phyloP scores from a whole-genome alignment of 2,888 invertebrate species.

The Hirtodrosophila alboralis region DNA sequence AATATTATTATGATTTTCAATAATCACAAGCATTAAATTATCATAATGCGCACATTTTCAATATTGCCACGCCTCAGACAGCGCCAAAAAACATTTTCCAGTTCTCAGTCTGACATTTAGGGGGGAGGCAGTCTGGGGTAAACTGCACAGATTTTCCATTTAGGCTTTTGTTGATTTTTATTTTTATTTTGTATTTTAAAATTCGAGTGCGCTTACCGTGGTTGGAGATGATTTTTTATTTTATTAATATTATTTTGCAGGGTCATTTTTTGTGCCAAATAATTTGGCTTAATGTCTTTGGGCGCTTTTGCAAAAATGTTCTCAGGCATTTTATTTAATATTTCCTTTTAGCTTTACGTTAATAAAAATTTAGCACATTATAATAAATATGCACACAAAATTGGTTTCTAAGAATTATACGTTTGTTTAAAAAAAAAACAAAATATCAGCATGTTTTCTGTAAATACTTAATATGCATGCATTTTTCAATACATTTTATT shows the following conservation, averaged over 20 bases:
- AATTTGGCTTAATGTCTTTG: conserved; percentile 34
- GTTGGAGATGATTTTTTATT: conserved; percentile 45
- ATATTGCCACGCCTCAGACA: conserved; percentile 59
- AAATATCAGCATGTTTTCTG: neutral
- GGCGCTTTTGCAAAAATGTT: conserved; percentile 6
- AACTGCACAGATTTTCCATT: conserved; percentile 50
- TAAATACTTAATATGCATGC: neutral
- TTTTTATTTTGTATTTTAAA: neutral
- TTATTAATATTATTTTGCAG: conserved; percentile 55
- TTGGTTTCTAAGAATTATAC: neutral
- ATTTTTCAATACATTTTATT: conserved; percentile 4
- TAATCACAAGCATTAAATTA: conserved; percentile 76
- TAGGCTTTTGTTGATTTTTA: conserved; percentile 20
- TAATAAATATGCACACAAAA: conserved; percentile 8
- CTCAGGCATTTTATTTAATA: conserved; percentile 13
- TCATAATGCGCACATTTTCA: conserved; percentile 74
- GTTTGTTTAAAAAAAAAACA: neutral
- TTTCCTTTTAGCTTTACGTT: conserved; percentile 1
- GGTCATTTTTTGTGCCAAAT: conserved; percentile 17
- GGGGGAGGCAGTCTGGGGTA: conserved; percentile 1
- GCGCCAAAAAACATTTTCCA: conserved; percentile 25
- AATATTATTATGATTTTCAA: conserved; percentile 77
- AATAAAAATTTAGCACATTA: neutral
- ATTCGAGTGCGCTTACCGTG: conserved; percentile 17
- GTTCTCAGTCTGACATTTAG: conserved; percentile 1